These are phyloP conservation scores for Ibycter americanus DNA, from an alignment of 2,797 vertebrate species.

Conservation along the genomic window DNA sequence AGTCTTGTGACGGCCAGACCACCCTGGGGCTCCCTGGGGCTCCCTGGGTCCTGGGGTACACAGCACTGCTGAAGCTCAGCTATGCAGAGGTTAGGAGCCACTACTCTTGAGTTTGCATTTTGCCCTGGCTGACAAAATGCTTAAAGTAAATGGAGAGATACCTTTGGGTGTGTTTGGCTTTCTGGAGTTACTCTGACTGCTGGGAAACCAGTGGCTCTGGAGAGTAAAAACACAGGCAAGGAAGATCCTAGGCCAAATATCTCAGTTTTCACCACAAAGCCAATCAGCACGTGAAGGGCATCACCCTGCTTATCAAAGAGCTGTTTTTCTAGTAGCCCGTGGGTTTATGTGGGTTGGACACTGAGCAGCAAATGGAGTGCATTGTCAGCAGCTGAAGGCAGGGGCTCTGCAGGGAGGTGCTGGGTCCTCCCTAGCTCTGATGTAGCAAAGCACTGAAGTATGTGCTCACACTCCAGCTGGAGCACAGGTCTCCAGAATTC, in stretches of 20 bases:
- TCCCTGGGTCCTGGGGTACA: neutral
- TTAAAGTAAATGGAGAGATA: neutral
- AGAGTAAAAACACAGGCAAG: neutral
- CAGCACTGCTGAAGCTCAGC: neutral
- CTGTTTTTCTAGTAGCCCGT: neutral
- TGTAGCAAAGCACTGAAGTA: neutral
- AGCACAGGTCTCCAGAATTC: neutral
- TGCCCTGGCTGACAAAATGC: neutral
- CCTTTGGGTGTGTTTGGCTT: neutral
- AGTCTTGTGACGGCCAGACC: rapidly evolving
- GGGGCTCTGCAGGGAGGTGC: neutral
- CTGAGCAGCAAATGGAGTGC: neutral
- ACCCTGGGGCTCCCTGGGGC: neutral
- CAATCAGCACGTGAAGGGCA: neutral
- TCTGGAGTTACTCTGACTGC: neutral
- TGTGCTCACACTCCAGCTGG: neutral
- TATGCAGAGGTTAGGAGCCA: neutral
- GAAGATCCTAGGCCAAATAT: neutral
- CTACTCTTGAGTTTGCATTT: neutral
- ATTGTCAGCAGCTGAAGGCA: neutral
- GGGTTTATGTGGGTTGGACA: neutral
- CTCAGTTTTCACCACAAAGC: neutral
- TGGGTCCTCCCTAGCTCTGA: neutral
- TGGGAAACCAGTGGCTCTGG: neutral
- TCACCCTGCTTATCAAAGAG: neutral